A percentile compares a stretch with the other conserved stretches of the same genome.
phyloP scores from a whole-genome alignment of 2,797 vertebrate genomes.

The Dendrocincla fuliginosa region DNA sequence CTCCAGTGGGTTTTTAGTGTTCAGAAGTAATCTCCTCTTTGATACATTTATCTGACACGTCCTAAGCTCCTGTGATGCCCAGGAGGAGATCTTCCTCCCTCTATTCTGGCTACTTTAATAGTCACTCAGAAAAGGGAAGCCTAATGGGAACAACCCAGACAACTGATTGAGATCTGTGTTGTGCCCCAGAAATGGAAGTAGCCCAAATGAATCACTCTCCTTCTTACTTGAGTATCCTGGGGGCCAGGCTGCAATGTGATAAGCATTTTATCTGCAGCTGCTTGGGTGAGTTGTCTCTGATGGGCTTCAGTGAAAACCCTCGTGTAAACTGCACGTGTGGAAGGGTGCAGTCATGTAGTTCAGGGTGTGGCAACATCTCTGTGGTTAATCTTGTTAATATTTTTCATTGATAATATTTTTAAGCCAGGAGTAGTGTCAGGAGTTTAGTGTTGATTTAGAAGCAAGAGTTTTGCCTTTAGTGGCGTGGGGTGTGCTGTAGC shows the following conservation, averaged over 20 bases:
- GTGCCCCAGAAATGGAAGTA: background rate
- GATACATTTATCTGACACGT: constrained; percentile 40
- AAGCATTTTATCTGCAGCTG: background rate
- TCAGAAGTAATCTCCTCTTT: constrained; percentile 26
- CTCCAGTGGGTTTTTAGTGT: constrained; percentile 14
- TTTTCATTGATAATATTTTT: background rate
- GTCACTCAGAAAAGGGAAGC: background rate
- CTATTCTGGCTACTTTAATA: background rate
- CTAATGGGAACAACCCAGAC: background rate
- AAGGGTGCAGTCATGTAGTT: background rate
- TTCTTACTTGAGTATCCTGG: background rate
- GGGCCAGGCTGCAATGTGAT: background rate
- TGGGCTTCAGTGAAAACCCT: background rate
- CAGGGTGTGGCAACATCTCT: background rate
- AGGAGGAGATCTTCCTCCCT: background rate
- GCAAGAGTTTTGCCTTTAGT: background rate
- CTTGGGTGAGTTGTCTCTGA: background rate
- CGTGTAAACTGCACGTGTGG: background rate
- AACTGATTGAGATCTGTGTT: background rate
- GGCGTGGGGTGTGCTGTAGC: background rate
- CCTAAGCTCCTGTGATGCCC: background rate
- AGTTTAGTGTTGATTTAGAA: background rate
- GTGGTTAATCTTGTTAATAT: background rate
- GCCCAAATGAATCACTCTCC: background rate
- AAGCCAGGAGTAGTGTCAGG: background rate